Percentiles rank a stretch among this genome's conserved stretches.
Evolutionary conservation across 2,797 vertebrate species (phyloP).

Genomic region (Catharus ustulatus): DNA sequence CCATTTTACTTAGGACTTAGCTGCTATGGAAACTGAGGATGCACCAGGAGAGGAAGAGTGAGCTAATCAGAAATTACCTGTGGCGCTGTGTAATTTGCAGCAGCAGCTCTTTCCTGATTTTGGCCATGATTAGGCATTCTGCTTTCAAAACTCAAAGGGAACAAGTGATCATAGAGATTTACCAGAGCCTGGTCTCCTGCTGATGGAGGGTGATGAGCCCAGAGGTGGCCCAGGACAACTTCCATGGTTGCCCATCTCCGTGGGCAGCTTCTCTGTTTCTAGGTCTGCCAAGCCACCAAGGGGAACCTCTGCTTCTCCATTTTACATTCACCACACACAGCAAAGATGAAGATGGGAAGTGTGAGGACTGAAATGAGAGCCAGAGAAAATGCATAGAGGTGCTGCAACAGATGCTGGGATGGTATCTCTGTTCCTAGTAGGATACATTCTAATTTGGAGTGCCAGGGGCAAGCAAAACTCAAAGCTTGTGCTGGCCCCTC

Average conservation of each 20-base stretch:
- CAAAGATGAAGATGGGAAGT: neutral
- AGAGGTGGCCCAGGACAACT: constrained; percentile 14
- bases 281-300: neutral
- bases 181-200: neutral
- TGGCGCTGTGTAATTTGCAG: constrained; percentile 73
- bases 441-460: neutral
- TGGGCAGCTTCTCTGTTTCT: neutral
- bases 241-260: accelerated
- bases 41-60: constrained; percentile 70
- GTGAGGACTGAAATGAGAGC: neutral
- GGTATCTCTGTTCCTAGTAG: neutral
- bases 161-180: constrained; percentile 51
- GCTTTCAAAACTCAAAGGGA: constrained; percentile 47
- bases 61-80: constrained; percentile 77
- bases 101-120: constrained; percentile 68
- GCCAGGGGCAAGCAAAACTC: neutral
- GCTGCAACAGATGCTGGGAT: accelerated
- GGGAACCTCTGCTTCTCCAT: neutral
- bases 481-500: neutral
- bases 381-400: neutral
- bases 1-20: constrained; percentile 77
- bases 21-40: constrained; percentile 83
- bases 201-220: constrained; percentile 49
- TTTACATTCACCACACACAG: neutral
- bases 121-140: constrained; percentile 60